These are phyloP conservation scores for Lampris incognitus DNA, from an alignment of 2,113 vertebrate genomes.

Conservation along the genomic window DNA sequence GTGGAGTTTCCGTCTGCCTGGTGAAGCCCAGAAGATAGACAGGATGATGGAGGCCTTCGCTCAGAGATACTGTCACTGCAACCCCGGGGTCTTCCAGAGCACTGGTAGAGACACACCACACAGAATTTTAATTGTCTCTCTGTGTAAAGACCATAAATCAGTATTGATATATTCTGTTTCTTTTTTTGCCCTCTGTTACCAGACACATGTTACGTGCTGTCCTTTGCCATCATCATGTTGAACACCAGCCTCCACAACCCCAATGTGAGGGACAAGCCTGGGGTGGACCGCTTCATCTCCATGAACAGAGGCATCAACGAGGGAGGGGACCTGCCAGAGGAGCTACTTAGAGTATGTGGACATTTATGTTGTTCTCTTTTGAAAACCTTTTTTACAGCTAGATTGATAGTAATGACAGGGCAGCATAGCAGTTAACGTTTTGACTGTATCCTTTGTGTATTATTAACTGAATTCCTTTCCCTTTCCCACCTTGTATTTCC, in stretches of 20 bases:
- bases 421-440: too few species aligned
- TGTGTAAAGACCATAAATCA: too few species aligned
- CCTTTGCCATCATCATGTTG: constrained; percentile 92
- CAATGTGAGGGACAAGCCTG: constrained; percentile 91
- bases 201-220: constrained; percentile 94
- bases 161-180: background rate
- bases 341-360: constrained; percentile 86
- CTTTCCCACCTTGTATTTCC: too few species aligned
- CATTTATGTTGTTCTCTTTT: background rate
- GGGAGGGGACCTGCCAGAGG: constrained; percentile 91
- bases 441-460: too few species aligned
- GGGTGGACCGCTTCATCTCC: constrained; percentile 89
- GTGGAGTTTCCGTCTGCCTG: constrained; percentile 94
- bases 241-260: constrained; percentile 95
- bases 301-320: constrained; percentile 95
- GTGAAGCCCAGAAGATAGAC: constrained; percentile 94
- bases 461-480: too few species aligned
- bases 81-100: constrained; percentile 91
- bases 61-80: constrained; percentile 91
- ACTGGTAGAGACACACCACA: constrained; percentile 79
- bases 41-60: constrained; percentile 96
- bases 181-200: constrained; percentile 23
- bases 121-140: background rate
- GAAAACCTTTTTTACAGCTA: background rate
- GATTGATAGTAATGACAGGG: too few species aligned